Base-by-base conservation (phyloP, 2,797 vertebrate species). In the Tolypeutes matacus region DNA sequence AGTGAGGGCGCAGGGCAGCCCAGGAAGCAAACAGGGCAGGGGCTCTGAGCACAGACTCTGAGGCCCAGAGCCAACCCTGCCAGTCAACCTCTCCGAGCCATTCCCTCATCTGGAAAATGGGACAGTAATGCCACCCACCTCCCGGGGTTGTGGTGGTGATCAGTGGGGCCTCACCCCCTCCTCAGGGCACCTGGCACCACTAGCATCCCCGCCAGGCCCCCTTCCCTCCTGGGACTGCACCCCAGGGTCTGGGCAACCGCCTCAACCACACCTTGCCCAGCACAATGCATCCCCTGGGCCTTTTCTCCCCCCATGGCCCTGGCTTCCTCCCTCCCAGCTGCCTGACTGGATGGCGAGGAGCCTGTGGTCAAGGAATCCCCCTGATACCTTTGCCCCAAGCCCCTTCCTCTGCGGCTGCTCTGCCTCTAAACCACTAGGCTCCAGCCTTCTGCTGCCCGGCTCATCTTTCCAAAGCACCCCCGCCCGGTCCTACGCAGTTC, bases 261-360 rank as follows among this genome's bases (percentile, higher is more conserved):
- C 12, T 14, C 0, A 0, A 20, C 70, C 20, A 31, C 20, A 17
- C 53, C 3, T 27, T 7, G 13, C 21, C 31, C 11, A 27, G 29
- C n/a, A 58, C 10, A 2, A n/a, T 36, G 2, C 25, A 7, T 7
- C 27, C 11, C 25, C 42, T 8, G 25, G 1, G 46, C 75, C 56
- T 4, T n/a, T 1, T 6, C 12, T 69, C 67, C 67, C 7, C 0
- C 1, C 46, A 12, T 6, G 9, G 72, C 42, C 29, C 90, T 18
- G 53, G 29, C 87, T 53, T 53, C 58, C 36, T 82, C 70, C 64
- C n/a, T 77, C 70, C 92, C 58, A 60, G 75, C n/a, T 27, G 58
- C 77, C n/a, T 27, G 34, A 29, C 25, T 5, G 7, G 1, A 7
- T 7, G n/a, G 4, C 27, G 78, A 81, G 27, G 34, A 31, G 42